A percentile compares a stretch with the other conserved stretches of the same genome.
Conservation (phyloP, 2,113 vertebrate species). For the Phalacrocorax pelagicus region DNA sequence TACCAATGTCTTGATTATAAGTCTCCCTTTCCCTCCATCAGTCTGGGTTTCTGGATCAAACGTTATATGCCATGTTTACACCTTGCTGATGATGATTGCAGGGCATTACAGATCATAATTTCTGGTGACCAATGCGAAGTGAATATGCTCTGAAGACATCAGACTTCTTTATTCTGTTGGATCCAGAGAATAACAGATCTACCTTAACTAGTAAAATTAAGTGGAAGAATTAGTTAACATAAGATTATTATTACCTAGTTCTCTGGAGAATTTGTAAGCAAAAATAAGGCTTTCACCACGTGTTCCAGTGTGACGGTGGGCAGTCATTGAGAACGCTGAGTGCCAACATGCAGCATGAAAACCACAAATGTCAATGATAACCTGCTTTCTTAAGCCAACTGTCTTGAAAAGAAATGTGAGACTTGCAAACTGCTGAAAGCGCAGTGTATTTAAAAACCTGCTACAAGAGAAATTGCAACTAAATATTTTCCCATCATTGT, state of each 20-base stretch:
- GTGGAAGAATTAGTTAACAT: neutral
- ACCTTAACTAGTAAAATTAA: neutral
- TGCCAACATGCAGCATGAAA: neutral
- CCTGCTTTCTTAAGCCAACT: neutral
- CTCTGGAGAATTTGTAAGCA: neutral
- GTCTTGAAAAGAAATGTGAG: neutral
- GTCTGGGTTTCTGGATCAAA: neutral
- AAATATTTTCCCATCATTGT: neutral
- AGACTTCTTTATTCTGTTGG: neutral
- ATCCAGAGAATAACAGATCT: neutral
- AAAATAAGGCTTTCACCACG: neutral
- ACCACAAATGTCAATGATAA: neutral
- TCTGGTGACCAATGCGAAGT: neutral
- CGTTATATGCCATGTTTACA: neutral
- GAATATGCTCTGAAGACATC: neutral
- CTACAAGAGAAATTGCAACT: neutral
- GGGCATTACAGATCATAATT: neutral
- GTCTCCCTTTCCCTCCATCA: rapidly evolving
- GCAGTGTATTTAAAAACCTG: neutral
- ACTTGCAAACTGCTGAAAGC: neutral
- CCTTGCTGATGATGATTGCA: neutral
- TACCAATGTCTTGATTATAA: neutral
- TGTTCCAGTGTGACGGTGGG: neutral
- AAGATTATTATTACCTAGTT: neutral
- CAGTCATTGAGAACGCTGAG: neutral